A percentile compares a stretch with the other conserved stretches of the same genome.
Evolutionary conservation across 37 sponge, comb jelly and placozoan species (phyloP).

Genomic region (Crambe crambe): DNA sequence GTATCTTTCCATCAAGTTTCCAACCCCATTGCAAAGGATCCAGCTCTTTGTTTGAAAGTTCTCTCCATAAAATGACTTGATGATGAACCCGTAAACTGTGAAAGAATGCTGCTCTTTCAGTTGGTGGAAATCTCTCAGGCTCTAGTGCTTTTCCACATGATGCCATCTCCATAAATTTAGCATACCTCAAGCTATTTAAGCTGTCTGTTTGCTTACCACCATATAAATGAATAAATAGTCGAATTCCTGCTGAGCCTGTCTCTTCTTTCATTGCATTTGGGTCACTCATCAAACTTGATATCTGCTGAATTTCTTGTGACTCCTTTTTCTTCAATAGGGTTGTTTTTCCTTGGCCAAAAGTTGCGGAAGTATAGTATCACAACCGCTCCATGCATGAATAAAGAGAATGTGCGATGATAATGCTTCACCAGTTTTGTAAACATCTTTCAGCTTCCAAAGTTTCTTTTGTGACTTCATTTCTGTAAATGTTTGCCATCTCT

Average conservation of each 20-base stretch:
- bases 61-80: conserved; percentile 45
- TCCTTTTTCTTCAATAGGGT: conserved; percentile 15
- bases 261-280: conserved; percentile 12
- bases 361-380: conserved; percentile 46
- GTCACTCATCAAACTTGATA: conserved; percentile 33
- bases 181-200: conserved; percentile 22
- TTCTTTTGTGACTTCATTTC: background rate
- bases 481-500: conserved; percentile 29
- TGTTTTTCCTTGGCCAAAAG: conserved; percentile 46
- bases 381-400: conserved; percentile 48
- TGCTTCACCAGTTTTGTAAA: background rate
- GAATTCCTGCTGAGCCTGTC: conserved; percentile 26
- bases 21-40: background rate
- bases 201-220: conserved; percentile 45
- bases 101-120: conserved; percentile 51
- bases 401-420: conserved; percentile 16
- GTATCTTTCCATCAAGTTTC: background rate
- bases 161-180: conserved; percentile 47
- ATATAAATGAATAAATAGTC: conserved; percentile 23
- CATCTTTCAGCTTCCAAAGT: background rate
- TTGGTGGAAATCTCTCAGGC: conserved; percentile 42
- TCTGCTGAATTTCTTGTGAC: conserved; percentile 10
- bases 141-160: conserved; percentile 27
- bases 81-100: conserved; percentile 47
- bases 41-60: background rate